Evolutionary conservation across 2,797 vertebrate species (phyloP), one percentile per base, ranked within the genome.

Genomic region (Taeniopygia guttata): DNA sequence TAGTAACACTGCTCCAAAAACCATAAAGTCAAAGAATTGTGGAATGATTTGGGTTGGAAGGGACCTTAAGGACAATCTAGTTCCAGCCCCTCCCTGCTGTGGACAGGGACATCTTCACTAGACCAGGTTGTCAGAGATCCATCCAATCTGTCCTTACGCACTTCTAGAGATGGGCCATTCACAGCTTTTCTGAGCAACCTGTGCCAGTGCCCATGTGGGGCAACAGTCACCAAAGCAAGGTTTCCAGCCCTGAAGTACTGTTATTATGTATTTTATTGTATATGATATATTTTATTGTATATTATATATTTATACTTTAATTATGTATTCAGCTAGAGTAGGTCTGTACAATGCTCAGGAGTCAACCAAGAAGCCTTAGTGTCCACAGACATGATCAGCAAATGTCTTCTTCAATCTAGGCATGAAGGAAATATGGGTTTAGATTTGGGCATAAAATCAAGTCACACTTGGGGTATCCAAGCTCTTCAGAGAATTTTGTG

Each of bases 341-440:
- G 62, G 42, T 63, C 69, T 74, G 12, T 34, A 54, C 25, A 68
- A 74, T 0, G 3, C 8, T 55, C 5, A 3, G 32, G 16, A 17
- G 1, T 8, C 20, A 16, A 16, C 49, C 0, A 0, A 8, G 22
- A 46, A 45, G 15, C 52, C n/a, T 51, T 0, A 3, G 25, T 22
- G 43, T 34, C 38, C 23, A 32, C 13, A 76, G 46, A 64, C 14
- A 56, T 32, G 46, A 49, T 26, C 11, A 73, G 30, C 16, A 85
- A 62, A 67, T 10, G 20, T 7, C 7, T 64, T 42, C 22, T 36
- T n/a, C 40, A 27, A 0, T 60, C 19, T 45, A 34, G 38, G 6
- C 11, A 15, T 4, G 6, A n/a, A 29, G 25, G 9, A 49, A 9
- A 32, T 0, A 0, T 6, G 23, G 7, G 5, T 46, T 75, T 56